Base-by-base conservation (phyloP, 1,140 invertebrate genomes). In the Acromyrmex heyeri region DNA sequence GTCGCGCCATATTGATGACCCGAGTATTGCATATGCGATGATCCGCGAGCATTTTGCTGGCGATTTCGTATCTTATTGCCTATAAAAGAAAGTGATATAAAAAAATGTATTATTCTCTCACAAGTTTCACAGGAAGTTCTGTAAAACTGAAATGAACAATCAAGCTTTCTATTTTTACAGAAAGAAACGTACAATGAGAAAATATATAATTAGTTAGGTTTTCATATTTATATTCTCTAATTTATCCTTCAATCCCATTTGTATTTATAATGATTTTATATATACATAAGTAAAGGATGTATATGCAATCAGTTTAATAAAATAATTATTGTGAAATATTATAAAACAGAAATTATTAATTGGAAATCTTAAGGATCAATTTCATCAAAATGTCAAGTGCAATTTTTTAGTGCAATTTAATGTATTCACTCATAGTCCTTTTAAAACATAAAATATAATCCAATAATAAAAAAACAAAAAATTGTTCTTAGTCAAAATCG, bases 31-130 rank as follows among this genome's bases (percentile, higher is more conserved):
- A 53, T 18, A 8, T 55, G 69, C 16, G 30, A 16, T 10, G 62
- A 7, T 30, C 16, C 14, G 18, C 77, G 62, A 34, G 14, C 2
- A 8, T 70, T 81, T 3, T 81, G 64, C 10, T 69, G 64, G 0
- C 77, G 77, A 8, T 34, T 69, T n/a, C 77, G 77, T 10, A 21
- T 24, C 14, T 34, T 81, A 4, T 70, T 81, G 0, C 14, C 64
- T 81, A 14, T 21, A 67, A 55, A 1, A 16, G 2, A 34, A 55
- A 55, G 0, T 12, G 2, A n/a, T 1, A 14, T 27, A 64, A 18
- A 27, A 24, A n/a, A 53, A 53, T 1, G 1, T 38, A 38, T 38
- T 34, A 4, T 34, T 38, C 34, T 79, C 6, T 53, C 2, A 16
- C 1, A 48, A 27, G 0, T 14, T 14, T 50, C 34, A 61, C 7